Evolutionary conservation across 2,888 invertebrate species (phyloP).

Genomic region (Junonia oenone): DNA sequence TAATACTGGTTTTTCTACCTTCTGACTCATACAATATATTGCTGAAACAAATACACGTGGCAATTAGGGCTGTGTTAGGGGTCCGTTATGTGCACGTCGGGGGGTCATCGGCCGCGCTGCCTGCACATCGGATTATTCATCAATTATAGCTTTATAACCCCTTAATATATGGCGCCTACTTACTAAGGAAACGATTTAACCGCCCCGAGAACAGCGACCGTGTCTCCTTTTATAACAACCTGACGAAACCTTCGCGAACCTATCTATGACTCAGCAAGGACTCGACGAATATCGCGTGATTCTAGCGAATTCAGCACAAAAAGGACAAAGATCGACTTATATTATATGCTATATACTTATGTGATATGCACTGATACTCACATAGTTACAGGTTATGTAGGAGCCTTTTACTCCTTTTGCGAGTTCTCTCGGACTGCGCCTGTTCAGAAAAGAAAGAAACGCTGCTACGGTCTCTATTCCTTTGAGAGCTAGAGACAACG

Average conservation of each 20-base stretch:
- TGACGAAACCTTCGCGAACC: conserved; percentile 31
- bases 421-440: conserved; percentile 77
- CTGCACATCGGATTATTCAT: conserved; percentile 30
- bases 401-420: conserved; percentile 80
- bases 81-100: conserved; percentile 38
- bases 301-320: conserved; percentile 37
- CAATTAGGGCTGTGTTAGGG: conserved; percentile 53
- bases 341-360: conserved; percentile 42
- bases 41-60: conserved; percentile 83
- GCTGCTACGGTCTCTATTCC: conserved; percentile 72
- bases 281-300: conserved; percentile 33
- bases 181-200: conserved; percentile 28
- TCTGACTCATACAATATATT: conserved; percentile 99
- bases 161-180: conserved; percentile 27
- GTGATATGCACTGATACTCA: conserved; percentile 62
- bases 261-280: conserved; percentile 45
- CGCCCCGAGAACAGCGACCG: conserved; percentile 22
- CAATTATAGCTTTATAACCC: not conserved
- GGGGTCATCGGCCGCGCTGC: conserved; percentile 65
- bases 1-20: conserved; percentile 99
- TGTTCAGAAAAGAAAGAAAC: conserved; percentile 79
- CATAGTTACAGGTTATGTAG: conserved; percentile 80
- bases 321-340: conserved; percentile 33
- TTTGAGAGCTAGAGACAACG: conserved; percentile 72
- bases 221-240: conserved; percentile 22